A percentile compares a stretch with the other conserved stretches of the same genome.
phyloP scores from a whole-genome alignment of 2,888 invertebrate species.

The Leptopilina myrica region DNA sequence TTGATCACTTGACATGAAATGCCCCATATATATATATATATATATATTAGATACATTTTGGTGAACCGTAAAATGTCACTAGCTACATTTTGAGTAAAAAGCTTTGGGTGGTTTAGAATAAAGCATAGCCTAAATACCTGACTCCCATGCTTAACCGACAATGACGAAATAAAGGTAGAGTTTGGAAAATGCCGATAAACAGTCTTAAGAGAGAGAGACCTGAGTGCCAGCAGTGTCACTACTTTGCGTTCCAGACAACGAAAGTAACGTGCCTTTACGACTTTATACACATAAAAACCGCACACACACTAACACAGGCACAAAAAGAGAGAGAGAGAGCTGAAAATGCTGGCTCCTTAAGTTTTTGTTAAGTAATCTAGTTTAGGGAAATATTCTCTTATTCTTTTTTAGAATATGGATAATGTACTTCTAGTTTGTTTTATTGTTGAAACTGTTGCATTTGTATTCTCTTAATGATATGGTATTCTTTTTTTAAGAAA shows the following conservation, averaged over 20 bases:
- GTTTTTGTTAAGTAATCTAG: too few relatives aligned
- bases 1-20: too few relatives aligned
- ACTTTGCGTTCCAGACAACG: slow-evolving; percentile 39
- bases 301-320: too few relatives aligned
- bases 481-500: background rate
- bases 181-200: slow-evolving; percentile 47
- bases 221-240: slow-evolving; percentile 39
- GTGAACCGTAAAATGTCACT: background rate
- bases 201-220: slow-evolving; percentile 50
- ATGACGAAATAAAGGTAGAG: slow-evolving; percentile 20
- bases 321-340: too few relatives aligned
- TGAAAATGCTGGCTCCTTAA: too few relatives aligned
- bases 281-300: slow-evolving; percentile 14
- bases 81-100: too few relatives aligned
- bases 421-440: too few relatives aligned
- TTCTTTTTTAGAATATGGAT: too few relatives aligned
- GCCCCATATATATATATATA: too few relatives aligned
- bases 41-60: too few relatives aligned
- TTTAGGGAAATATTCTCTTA: too few relatives aligned
- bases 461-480: background rate
- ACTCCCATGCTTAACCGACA: slow-evolving; percentile 25
- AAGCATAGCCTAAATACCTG: slow-evolving; percentile 32
- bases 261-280: slow-evolving; percentile 3
- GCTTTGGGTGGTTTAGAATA: slow-evolving; percentile 8
- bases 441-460: too few relatives aligned